These are phyloP conservation scores for Pimpla rufipes DNA, from an alignment of 2,888 invertebrate species.

Conservation along the genomic window DNA sequence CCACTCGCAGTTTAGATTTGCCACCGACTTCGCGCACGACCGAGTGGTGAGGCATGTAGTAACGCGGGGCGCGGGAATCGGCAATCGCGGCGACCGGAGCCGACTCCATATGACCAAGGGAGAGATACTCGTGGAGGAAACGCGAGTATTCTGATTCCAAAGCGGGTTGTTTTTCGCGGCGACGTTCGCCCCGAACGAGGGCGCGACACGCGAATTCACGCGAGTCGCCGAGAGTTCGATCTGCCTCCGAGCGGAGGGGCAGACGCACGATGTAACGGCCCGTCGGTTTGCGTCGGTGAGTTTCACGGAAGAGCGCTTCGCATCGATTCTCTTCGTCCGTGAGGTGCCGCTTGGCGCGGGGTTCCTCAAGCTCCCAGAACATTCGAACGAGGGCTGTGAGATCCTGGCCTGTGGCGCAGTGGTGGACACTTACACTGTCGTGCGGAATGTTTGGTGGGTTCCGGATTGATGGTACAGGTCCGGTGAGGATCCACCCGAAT, in stretches of 20 bases:
- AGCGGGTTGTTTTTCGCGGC: too few relatives aligned
- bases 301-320: not conserved
- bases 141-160: too few relatives aligned
- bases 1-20: too few relatives aligned
- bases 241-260: not conserved
- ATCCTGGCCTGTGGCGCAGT: not conserved
- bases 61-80: too few relatives aligned
- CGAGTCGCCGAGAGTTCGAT: too few relatives aligned
- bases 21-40: too few relatives aligned
- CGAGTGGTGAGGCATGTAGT: too few relatives aligned
- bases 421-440: not conserved
- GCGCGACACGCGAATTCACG: too few relatives aligned
- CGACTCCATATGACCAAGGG: too few relatives aligned
- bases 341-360: not conserved
- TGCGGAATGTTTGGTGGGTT: not conserved
- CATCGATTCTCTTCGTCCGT: not conserved
- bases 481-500: not conserved
- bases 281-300: not conserved
- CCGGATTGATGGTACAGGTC: not conserved
- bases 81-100: too few relatives aligned
- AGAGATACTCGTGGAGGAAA: too few relatives aligned
- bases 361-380: conserved; percentile 18
- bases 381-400: not conserved
- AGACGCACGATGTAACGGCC: not conserved
- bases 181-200: too few relatives aligned